Percentiles rank a stretch among this genome's conserved stretches.
Conservation (phyloP, 1,140 invertebrate species). For the Cepaea nemoralis region DNA sequence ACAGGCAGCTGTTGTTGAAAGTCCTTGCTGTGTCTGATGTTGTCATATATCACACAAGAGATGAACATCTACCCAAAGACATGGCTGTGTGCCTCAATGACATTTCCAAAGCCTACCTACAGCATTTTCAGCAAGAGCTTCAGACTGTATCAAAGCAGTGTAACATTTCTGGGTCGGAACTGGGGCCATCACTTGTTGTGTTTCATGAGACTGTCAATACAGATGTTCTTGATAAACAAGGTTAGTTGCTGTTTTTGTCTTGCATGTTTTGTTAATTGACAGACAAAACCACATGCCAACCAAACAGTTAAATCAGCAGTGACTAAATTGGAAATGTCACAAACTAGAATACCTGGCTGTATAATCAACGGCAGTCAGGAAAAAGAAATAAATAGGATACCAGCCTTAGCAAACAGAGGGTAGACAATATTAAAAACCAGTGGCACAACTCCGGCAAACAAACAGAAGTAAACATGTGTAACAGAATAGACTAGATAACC, state of each 20-base stretch:
- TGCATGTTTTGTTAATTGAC: too few species aligned
- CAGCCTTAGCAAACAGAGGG: too few species aligned
- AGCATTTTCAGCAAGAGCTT: slow-evolving; percentile 81
- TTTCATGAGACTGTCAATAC: slow-evolving; percentile 87
- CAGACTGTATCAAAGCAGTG: slow-evolving; percentile 75
- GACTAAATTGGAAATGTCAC: too few species aligned
- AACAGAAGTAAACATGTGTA: too few species aligned
- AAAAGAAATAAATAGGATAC: too few species aligned
- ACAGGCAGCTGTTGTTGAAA: slow-evolving; percentile 83
- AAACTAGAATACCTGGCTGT: too few species aligned
- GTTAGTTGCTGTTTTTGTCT: slow-evolving; percentile 45
- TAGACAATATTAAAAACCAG: too few species aligned
- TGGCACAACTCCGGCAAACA: too few species aligned
- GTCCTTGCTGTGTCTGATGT: slow-evolving; percentile 86
- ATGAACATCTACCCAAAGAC: slow-evolving; percentile 84
- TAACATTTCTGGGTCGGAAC: slow-evolving; percentile 73
- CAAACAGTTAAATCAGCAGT: too few species aligned
- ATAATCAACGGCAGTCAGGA: too few species aligned
- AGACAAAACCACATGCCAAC: too few species aligned
- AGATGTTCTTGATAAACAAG: slow-evolving; percentile 64
- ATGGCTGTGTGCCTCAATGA: slow-evolving; percentile 85
- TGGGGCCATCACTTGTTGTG: slow-evolving; percentile 83
- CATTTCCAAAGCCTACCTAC: slow-evolving; percentile 82
- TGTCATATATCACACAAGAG: slow-evolving; percentile 84
- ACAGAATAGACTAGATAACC: too few species aligned